phyloP scores from a whole-genome alignment of 1,140 invertebrate species.

The Cecropterus lyciades region DNA sequence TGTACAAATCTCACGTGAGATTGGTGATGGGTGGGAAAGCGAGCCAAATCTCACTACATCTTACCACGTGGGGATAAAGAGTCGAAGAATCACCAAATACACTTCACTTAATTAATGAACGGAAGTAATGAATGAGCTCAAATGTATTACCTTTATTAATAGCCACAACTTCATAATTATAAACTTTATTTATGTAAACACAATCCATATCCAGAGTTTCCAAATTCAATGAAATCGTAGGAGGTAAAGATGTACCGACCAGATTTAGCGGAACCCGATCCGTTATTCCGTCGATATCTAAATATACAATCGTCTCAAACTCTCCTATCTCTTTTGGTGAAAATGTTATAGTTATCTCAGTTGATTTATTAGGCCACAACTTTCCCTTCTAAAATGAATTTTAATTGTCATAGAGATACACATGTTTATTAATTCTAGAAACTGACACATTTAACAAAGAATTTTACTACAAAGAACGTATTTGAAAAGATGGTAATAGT shows the following conservation, averaged over 20 bases:
- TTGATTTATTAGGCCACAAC: slow-evolving; percentile 69
- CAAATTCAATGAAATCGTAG: slow-evolving; percentile 64
- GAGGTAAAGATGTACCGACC: slow-evolving; percentile 66
- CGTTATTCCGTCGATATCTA: slow-evolving; percentile 69
- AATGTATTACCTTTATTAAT: slow-evolving; percentile 8
- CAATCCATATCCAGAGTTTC: slow-evolving; percentile 68
- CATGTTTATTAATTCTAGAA: too few species aligned
- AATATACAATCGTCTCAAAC: slow-evolving; percentile 58
- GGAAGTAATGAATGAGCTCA: too few species aligned
- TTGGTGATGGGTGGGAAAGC: too few species aligned
- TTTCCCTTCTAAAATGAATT: slow-evolving; percentile 61
- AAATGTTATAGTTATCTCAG: slow-evolving; percentile 72
- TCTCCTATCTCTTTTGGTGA: slow-evolving; percentile 69
- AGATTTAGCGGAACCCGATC: slow-evolving; percentile 63
- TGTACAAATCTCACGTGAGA: too few species aligned
- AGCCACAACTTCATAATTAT: neutral
- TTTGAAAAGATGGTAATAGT: too few species aligned
- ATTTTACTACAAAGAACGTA: too few species aligned
- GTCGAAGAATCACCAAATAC: too few species aligned
- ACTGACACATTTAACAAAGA: too few species aligned
- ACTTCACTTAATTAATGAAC: too few species aligned
- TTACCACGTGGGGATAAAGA: too few species aligned
- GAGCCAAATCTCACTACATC: too few species aligned
- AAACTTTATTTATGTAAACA: neutral
- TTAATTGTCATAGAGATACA: too few species aligned